Conservation (phyloP, 37 sponge, comb jelly and placozoan genomes). For the Geodia barretti region DNA sequence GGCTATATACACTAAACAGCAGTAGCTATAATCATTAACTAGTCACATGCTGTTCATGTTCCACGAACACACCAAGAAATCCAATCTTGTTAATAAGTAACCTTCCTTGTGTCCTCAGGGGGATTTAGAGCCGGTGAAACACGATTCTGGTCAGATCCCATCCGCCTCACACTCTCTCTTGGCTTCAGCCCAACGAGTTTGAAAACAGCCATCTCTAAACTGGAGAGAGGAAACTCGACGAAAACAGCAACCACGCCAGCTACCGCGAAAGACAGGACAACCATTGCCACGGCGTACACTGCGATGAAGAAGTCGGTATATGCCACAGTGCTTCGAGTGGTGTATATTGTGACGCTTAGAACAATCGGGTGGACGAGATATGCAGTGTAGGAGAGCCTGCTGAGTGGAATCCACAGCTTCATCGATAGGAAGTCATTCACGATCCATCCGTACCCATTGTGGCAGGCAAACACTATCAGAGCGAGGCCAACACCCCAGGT, state of each 20-base stretch:
- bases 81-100: too few relatives aligned
- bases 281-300: conserved; percentile 38
- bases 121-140: too few relatives aligned
- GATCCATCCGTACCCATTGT: conserved; percentile 82
- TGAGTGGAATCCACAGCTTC: conserved; percentile 86
- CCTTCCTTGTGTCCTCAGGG: too few relatives aligned
- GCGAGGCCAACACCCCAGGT: conserved; percentile 73
- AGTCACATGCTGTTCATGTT: too few relatives aligned
- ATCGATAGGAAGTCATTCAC: conserved; percentile 76
- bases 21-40: too few relatives aligned
- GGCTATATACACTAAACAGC: too few relatives aligned
- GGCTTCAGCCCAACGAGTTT: conserved; percentile 31
- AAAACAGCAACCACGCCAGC: conserved; percentile 59
- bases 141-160: too few relatives aligned
- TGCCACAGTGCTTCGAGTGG: conserved; percentile 22
- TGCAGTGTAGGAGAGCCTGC: conserved; percentile 84
- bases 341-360: conserved; percentile 36
- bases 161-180: too few relatives aligned
- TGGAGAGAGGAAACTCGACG: conserved; percentile 78
- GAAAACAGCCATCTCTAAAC: conserved; percentile 58
- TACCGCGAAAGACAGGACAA: conserved; percentile 63
- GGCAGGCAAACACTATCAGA: conserved; percentile 72
- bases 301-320: conserved; percentile 45
- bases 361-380: conserved; percentile 88
- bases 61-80: too few relatives aligned